Evolutionary conservation across 2,888 invertebrate species (phyloP).

Genomic region (Papilio protenor): DNA sequence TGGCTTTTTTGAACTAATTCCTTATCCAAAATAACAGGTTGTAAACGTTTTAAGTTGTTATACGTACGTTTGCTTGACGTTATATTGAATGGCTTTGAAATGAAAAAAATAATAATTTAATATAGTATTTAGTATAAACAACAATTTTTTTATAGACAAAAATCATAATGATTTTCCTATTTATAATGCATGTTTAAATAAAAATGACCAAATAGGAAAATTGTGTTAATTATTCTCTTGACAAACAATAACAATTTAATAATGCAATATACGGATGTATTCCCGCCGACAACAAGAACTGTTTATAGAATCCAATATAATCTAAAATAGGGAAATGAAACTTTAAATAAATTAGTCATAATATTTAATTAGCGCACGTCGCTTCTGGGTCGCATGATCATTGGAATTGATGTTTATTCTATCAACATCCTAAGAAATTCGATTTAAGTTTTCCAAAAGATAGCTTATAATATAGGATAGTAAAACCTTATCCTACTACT

Average conservation of each 20-base stretch:
- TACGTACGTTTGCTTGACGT: too few species aligned
- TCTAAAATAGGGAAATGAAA: slow-evolving; percentile 3
- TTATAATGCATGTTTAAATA: not conserved
- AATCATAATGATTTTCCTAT: not conserved
- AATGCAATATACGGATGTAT: not conserved
- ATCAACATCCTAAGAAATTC: not conserved
- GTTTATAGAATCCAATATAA: not conserved
- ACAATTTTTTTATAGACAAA: not conserved
- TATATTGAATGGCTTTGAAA: too few species aligned
- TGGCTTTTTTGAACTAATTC: not conserved
- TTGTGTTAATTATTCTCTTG: not conserved
- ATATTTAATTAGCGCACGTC: not conserved
- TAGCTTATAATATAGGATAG: too few species aligned
- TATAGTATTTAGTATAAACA: not conserved
- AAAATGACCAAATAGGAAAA: too few species aligned
- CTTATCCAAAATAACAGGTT: not conserved
- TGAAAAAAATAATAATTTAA: too few species aligned
- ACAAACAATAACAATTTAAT: not conserved
- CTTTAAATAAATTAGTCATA: slow-evolving; percentile 10
- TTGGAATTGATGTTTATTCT: not conserved
- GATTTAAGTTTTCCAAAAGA: too few species aligned
- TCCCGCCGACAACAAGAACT: not conserved
- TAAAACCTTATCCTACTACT: too few species aligned
- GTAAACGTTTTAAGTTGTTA: too few species aligned
- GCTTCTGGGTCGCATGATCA: not conserved